phyloP scores from a whole-genome alignment of 92 coral and sea anemone genomes.

The Porites rus region DNA sequence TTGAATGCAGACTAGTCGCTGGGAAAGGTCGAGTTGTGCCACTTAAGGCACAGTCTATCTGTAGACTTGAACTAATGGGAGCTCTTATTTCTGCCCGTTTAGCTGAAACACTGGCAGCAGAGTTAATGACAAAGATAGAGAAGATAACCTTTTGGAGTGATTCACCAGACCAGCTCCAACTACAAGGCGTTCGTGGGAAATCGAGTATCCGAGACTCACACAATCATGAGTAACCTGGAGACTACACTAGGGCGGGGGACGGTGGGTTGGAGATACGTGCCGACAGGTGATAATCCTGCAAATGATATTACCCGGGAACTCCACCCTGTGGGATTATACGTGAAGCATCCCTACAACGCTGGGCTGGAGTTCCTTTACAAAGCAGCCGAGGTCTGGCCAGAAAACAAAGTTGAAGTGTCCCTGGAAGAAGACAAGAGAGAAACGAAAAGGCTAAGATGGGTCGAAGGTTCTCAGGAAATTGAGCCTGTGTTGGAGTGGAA shows the following conservation, averaged over 20 bases:
- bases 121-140: conserved; percentile 27
- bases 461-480: neutral
- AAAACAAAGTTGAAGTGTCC: neutral
- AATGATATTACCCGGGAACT: conserved; percentile 1
- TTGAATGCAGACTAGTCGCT: neutral
- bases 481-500: neutral
- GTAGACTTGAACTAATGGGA: neutral
- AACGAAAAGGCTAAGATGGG: conserved; percentile 8
- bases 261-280: neutral
- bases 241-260: conserved; percentile 25
- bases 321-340: neutral
- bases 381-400: conserved; percentile 12
- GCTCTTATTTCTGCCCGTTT: too few relatives aligned
- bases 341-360: neutral
- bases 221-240: conserved; percentile 36
- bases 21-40: neutral
- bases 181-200: conserved; percentile 41
- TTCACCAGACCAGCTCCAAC: neutral
- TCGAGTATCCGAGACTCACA: conserved; percentile 46
- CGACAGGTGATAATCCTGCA: conserved; percentile 30
- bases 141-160: conserved; percentile 30
- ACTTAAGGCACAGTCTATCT: neutral
- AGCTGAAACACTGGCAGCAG: neutral
- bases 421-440: neutral
- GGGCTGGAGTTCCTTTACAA: conserved; percentile 7